Base-by-base conservation (phyloP, 1,140 invertebrate genomes). In the Drosophila aff. region DNA sequence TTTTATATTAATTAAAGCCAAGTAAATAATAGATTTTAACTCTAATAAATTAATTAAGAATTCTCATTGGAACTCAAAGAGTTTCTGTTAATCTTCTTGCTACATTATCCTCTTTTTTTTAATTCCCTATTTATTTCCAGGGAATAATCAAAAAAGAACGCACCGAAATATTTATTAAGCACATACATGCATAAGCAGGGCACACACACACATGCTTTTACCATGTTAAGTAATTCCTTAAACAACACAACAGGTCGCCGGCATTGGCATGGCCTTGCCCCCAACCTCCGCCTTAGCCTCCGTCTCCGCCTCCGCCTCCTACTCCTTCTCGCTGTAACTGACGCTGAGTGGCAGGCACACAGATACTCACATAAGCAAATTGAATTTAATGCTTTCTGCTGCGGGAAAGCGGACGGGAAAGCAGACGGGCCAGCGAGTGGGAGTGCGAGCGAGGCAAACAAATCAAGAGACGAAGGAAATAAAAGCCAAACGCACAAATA, bases 321-420 rank as follows among this genome's bases (percentile, higher is more conserved):
- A 10, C 31, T 26, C 6, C 16, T 10, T n/a, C 18, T 38, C 11
- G 41, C 76, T 83, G 84, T 89, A 71, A 81, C 84, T 87, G 83
- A 87, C 83, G 81, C 83, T 83, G 83, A 87, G 83, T 89, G 84
- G 73, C 84, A 89, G 80, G 47, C 79, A 66, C 57, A 46, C 59
- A 71, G 52, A 68, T 49, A 64, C 53, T 43, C 68, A 63, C 62
- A 68, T 76, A 66, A 60, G 68, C 75, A 89, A 90, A 89, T 89
- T 90, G 85, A 89, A 89, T 89, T 90, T 89, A 85, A 89, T 89
- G 85, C 79, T 63, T 81, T 89, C 69, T 74, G 78, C 82, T 60
- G 80, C 59, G 44, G 67, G 28, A 23, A 59, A 47, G 58, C 26
- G 13, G 26, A 0, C 4, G 47, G 18, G 11, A 64, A 43, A 50